Evolutionary conservation across 2,113 vertebrate species (phyloP).

Genomic region (Bungarus multicinctus): DNA sequence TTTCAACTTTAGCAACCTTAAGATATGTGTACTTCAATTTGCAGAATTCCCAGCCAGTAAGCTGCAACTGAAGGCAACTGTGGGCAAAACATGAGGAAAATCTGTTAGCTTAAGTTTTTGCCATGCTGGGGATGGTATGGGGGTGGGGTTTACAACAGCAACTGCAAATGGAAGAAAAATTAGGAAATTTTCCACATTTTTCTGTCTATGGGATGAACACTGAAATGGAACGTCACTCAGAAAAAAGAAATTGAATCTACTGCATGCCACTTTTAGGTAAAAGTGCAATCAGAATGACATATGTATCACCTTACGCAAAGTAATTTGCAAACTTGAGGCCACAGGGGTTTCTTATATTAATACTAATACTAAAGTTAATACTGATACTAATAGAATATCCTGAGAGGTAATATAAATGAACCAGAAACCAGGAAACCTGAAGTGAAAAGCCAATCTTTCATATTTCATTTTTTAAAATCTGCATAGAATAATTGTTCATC

Average conservation of each 20-base stretch:
- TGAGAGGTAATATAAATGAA: neutral
- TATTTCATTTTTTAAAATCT: neutral
- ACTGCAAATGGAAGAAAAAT: neutral
- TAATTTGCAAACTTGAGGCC: neutral
- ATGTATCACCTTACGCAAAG: neutral
- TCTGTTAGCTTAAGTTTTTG: neutral
- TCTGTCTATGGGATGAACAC: neutral
- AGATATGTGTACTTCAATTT: neutral
- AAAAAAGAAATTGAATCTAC: neutral
- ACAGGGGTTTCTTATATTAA: neutral
- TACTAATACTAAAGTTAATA: neutral
- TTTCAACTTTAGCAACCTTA: neutral
- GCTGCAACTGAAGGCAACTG: neutral
- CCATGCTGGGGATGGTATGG: neutral
- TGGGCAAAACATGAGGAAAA: neutral
- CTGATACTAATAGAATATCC: neutral
- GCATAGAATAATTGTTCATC: constrained; percentile 13
- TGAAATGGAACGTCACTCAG: neutral
- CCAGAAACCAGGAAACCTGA: neutral
- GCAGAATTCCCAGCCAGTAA: neutral
- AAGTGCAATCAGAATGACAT: neutral
- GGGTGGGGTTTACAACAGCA: neutral
- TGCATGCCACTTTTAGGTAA: neutral
- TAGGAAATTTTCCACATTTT: neutral
- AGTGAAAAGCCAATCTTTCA: neutral